Conservation (phyloP, 2,797 vertebrate genomes). For the Arnoldichthys spilopterus region DNA sequence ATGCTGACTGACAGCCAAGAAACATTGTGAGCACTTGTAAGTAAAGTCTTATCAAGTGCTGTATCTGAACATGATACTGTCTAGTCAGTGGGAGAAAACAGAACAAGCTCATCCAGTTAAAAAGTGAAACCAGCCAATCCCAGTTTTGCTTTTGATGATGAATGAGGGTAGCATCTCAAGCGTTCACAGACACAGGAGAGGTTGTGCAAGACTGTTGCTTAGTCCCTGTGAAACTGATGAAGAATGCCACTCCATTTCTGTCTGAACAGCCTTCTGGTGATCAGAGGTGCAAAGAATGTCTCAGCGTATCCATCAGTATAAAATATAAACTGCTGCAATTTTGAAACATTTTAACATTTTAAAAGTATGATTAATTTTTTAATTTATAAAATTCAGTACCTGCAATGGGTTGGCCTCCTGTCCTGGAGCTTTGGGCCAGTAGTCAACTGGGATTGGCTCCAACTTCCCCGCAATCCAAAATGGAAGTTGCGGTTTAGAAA, state of each 20-base stretch:
- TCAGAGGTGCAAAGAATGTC: too few relatives aligned
- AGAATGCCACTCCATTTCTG: background rate
- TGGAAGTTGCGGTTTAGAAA: too few relatives aligned
- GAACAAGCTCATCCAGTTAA: conserved; percentile 7
- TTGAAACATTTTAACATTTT: too few relatives aligned
- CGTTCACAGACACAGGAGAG: background rate
- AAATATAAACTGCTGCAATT: too few relatives aligned
- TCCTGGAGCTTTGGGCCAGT: too few relatives aligned
- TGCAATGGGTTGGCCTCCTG: too few relatives aligned
- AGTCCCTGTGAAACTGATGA: background rate
- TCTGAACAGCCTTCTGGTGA: background rate
- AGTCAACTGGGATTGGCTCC: too few relatives aligned
- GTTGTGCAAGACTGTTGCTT: background rate
- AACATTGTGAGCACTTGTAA: background rate
- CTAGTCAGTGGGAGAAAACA: conserved; percentile 18
- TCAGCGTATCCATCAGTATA: too few relatives aligned
- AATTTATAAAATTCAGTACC: too few relatives aligned
- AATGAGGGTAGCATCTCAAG: background rate
- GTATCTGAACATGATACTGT: conserved; percentile 1
- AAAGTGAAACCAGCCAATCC: background rate
- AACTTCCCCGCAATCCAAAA: too few relatives aligned
- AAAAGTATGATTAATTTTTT: too few relatives aligned
- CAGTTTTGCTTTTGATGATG: background rate
- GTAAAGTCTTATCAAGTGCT: conserved; percentile 9
- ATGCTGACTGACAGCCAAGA: background rate